Evolutionary conservation across 2,113 vertebrate species (phyloP), one percentile per base, ranked within the genome.

Genomic region (Reinhardtius hippoglossoides): DNA sequence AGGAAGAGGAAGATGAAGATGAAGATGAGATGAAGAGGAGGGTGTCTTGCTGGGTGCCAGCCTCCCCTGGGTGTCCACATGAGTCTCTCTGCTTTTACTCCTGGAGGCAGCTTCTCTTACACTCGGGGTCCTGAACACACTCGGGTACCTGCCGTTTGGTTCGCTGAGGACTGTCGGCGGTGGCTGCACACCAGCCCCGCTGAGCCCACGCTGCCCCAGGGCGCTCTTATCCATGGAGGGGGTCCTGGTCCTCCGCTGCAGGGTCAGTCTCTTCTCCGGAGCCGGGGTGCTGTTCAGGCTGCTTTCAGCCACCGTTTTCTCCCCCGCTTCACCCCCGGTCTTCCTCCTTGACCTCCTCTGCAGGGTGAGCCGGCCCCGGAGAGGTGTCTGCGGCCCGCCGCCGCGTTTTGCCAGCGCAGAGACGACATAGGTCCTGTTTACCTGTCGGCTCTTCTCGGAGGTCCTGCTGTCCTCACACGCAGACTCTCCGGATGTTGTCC

Each of bases 351-450:
- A 90, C 81, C 91, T 95, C 82, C 94, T 96, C 84, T 96, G 96
- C 20, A 98, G 94, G 0, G 89, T 91, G 74, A 96, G 80, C 23
- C 87, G 92, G 6, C 71, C 68, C 1, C 83, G 85, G 31, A 86
- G n/a, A 23, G 90, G 88, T 13, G 90, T 74, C 18, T 58, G 42
- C 48, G 5, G 62, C 54, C 60, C 26, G 85, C 67, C 0, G 14
- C 71, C 74, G 68, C 87, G 92, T 56, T 76, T 93, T 75, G 92
- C 93, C 80, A 82, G 12, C 23, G 94, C 88, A 23, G 96, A 95
- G 81, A 97, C 68, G 9, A 97, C 89, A 0, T 96, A 97, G 0
- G 97, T 97, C 73, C 84, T 91, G 74, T 97, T 97, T 1, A 92
- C n/a, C 18, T 90, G 93, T 75, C 85, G 92, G 70, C 83, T 76